phyloP scores from a whole-genome alignment of 23 tunicate species.

The Phallusia fumigata region DNA sequence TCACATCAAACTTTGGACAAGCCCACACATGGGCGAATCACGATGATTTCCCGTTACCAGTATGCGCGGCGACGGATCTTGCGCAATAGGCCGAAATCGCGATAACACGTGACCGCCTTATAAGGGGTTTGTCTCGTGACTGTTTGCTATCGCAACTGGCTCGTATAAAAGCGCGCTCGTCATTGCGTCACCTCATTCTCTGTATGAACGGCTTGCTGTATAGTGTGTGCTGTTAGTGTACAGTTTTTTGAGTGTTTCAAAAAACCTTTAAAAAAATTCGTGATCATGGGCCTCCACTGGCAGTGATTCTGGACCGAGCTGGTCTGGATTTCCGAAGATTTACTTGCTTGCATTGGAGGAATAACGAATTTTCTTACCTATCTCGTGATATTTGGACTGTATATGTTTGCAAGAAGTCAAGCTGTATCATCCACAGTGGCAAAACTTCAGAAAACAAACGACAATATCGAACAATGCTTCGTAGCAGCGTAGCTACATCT shows the following conservation, averaged over 20 bases:
- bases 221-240: not conserved
- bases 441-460: not conserved
- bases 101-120: conserved; percentile 16
- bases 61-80: not conserved
- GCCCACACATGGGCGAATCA: conserved; percentile 1
- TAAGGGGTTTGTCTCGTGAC: conserved; percentile 13
- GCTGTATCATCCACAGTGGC: conserved; percentile 12
- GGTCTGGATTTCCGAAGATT: conserved; percentile 5
- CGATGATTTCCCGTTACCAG: not conserved
- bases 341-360: not conserved
- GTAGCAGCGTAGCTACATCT: conserved; percentile 12
- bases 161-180: conserved; percentile 14
- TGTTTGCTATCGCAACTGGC: conserved; percentile 6
- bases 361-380: not conserved
- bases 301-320: conserved; percentile 3
- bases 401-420: conserved; percentile 7
- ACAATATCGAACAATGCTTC: conserved; percentile 8
- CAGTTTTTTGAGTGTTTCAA: conserved; percentile 1
- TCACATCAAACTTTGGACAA: not conserved
- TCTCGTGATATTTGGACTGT: conserved; percentile 1
- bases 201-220: conserved; percentile 1
- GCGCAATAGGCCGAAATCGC: conserved; percentile 13
- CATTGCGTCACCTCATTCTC: conserved; percentile 12
- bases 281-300: not conserved
- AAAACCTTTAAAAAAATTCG: not conserved